Conservation (phyloP, 2,797 vertebrate genomes). For the Hippocampus kuda region DNA sequence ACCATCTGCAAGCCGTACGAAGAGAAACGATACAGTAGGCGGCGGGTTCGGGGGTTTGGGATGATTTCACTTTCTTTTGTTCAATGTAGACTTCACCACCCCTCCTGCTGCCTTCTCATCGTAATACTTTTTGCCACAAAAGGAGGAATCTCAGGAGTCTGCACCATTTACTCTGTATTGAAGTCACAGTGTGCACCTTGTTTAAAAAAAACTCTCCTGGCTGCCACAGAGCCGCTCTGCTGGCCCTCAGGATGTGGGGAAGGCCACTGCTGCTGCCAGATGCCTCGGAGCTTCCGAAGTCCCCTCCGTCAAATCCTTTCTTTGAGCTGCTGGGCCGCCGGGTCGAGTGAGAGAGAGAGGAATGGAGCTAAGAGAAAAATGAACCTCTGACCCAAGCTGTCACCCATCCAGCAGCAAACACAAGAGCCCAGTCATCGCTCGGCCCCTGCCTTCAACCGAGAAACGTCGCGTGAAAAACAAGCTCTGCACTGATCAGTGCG, state of each 20-base stretch:
- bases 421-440: conserved; percentile 41
- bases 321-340: conserved; percentile 35
- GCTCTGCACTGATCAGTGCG: conserved; percentile 22
- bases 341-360: conserved; percentile 18
- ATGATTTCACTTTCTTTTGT: conserved; percentile 5
- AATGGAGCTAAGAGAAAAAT: conserved; percentile 31
- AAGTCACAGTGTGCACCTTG: conserved; percentile 70
- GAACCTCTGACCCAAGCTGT: conserved; percentile 55
- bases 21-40: background rate
- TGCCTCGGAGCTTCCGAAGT: conserved; percentile 48
- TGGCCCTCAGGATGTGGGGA: conserved; percentile 63
- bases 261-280: conserved; percentile 40
- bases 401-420: conserved; percentile 52
- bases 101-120: conserved; percentile 44
- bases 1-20: background rate
- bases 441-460: conserved; percentile 11
- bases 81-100: background rate
- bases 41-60: background rate
- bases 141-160: conserved; percentile 48
- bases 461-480: conserved; percentile 21
- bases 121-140: conserved; percentile 53
- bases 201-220: conserved; percentile 34
- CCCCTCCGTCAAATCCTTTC: conserved; percentile 45
- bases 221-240: conserved; percentile 47
- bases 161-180: conserved; percentile 28